Conservation (phyloP, 2,888 invertebrate species). For the Dolichomitus sp. region DNA sequence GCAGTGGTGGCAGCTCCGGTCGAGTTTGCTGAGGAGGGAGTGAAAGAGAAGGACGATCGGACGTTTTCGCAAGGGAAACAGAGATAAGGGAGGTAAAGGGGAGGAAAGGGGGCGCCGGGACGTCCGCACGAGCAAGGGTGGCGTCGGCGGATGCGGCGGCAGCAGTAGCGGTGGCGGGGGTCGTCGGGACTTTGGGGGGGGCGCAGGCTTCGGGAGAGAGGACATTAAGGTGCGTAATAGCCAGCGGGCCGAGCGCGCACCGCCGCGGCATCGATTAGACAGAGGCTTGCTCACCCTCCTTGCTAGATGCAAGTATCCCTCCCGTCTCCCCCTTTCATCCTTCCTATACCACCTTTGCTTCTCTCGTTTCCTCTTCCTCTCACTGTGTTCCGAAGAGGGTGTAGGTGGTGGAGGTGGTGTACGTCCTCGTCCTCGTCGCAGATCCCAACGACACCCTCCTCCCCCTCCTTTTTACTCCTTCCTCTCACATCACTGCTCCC, state of each 20-base stretch:
- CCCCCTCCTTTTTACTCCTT: constrained; percentile 39
- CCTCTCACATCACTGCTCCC: constrained; percentile 56
- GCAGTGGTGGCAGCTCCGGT: constrained; percentile 62
- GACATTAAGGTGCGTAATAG: constrained; percentile 86
- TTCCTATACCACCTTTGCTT: constrained; percentile 35
- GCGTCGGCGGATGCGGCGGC: constrained; percentile 75
- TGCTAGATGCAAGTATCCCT: constrained; percentile 79
- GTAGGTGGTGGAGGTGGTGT: constrained; percentile 43
- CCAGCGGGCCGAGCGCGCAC: constrained; percentile 86
- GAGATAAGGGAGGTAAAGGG: constrained; percentile 45
- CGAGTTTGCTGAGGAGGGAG: constrained; percentile 59
- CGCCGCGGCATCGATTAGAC: constrained; percentile 86
- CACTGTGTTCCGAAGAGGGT: constrained; percentile 15
- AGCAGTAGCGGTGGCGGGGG: constrained; percentile 71
- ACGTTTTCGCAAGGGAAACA: constrained; percentile 62
- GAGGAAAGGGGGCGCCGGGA: constrained; percentile 55
- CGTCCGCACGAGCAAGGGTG: constrained; percentile 59
- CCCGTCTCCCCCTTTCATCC: constrained; percentile 59
- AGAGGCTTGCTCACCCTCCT: constrained; percentile 82
- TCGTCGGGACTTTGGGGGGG: constrained; percentile 60
- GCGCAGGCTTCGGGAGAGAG: constrained; percentile 73
- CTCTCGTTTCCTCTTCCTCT: constrained; percentile 17
- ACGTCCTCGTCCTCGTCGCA: constrained; percentile 63
- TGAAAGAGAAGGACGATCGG: constrained; percentile 63
- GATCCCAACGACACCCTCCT: constrained; percentile 49